phyloP scores from a whole-genome alignment of 2,797 vertebrate species.

The Smutsia temminckii region DNA sequence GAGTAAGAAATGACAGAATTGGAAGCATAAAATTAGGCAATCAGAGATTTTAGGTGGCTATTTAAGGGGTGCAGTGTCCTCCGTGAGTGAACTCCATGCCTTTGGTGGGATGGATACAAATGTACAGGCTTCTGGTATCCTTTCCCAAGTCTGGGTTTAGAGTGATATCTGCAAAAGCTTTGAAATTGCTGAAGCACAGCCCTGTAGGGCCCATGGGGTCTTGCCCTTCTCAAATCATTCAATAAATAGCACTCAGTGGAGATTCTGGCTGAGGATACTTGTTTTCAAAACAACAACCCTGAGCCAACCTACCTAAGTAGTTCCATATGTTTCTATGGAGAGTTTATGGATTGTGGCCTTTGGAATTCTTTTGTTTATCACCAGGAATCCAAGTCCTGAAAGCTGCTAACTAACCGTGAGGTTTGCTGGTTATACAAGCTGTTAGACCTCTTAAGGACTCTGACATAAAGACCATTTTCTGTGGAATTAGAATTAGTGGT shows the following conservation, averaged over 20 bases:
- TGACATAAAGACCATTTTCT: conserved; percentile 74
- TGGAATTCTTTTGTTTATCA: conserved; percentile 78
- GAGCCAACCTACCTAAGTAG: conserved; percentile 74
- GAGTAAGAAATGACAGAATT: background rate
- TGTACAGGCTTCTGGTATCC: background rate
- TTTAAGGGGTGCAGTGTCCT: background rate
- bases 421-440: conserved; percentile 71
- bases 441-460: conserved; percentile 72
- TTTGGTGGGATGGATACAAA: background rate
- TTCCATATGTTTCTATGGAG: conserved; percentile 77
- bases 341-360: conserved; percentile 77
- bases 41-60: background rate
- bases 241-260: conserved; percentile 71
- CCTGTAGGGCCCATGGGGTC: conserved; percentile 42
- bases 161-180: background rate
- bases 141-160: background rate
- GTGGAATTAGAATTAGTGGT: conserved; percentile 70
- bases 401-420: conserved; percentile 75
- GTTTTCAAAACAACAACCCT: conserved; percentile 72
- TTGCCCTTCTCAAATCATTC: conserved; percentile 68
- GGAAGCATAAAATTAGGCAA: background rate
- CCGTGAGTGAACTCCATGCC: background rate
- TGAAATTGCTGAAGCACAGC: background rate
- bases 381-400: conserved; percentile 73
- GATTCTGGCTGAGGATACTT: conserved; percentile 68